Percentiles rank a stretch among this genome's conserved stretches.
Conservation (phyloP, 2,888 invertebrate genomes). For the Caenorhabditis becei region DNA sequence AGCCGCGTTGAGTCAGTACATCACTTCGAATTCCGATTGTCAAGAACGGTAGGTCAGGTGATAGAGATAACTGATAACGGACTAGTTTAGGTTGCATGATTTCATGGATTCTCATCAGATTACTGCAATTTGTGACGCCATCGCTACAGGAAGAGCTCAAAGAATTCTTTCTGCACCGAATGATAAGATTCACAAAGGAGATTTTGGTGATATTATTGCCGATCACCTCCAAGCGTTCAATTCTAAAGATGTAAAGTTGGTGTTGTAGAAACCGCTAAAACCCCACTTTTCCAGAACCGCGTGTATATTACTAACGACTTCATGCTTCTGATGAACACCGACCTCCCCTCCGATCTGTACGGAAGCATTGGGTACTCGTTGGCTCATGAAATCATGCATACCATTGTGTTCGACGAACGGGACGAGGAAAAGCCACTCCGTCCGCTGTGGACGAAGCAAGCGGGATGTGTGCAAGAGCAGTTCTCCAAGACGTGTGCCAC, state of each 20-base stretch:
- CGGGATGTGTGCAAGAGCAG: constrained; percentile 36
- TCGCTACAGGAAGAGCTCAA: background rate
- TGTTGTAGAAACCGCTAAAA: background rate
- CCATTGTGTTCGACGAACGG: constrained; percentile 33
- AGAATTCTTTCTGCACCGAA: background rate
- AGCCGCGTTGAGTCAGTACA: background rate
- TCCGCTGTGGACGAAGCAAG: constrained; percentile 32
- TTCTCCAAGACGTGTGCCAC: constrained; percentile 39
- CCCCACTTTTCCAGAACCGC: constrained; percentile 16
- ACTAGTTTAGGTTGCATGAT: no score
- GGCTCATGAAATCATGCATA: constrained; percentile 48
- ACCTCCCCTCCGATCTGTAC: constrained; percentile 36
- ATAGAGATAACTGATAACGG: no score
- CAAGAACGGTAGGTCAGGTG: no score
- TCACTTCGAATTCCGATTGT: background rate
- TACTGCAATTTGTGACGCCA: constrained; percentile 4
- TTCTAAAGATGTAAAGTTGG: constrained; percentile 6
- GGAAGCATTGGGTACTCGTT: constrained; percentile 35
- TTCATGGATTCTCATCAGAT: background rate
- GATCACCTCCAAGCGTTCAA: background rate
- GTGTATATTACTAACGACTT: constrained; percentile 39
- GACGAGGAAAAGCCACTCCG: constrained; percentile 1
- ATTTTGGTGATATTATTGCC: background rate
- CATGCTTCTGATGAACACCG: constrained; percentile 31
- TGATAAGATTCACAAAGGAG: background rate